Percentiles rank a stretch among this genome's conserved stretches.
These are phyloP conservation scores for Dryomyza anilis DNA, from an alignment of 2,888 invertebrate genomes.

Conservation along the genomic window DNA sequence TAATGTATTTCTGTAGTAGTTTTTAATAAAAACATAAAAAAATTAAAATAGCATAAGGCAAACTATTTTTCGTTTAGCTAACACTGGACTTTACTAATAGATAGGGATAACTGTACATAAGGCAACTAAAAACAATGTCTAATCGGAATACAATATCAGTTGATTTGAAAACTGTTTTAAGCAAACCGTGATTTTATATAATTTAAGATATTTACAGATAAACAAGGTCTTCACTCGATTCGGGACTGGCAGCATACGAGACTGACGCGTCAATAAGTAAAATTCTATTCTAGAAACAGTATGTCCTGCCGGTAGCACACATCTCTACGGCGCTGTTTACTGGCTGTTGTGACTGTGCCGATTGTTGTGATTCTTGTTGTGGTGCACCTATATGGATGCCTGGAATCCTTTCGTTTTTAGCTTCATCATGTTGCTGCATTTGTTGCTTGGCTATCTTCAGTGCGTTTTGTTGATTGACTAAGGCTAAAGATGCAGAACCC, in stretches of 20 bases:
- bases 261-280: conserved; percentile 40
- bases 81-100: too few relatives aligned
- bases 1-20: too few relatives aligned
- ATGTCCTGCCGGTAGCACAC: conserved; percentile 51
- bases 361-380: conserved; percentile 5
- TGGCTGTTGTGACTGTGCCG: conserved; percentile 31
- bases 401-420: conserved; percentile 14
- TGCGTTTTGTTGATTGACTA: conserved; percentile 41
- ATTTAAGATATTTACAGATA: conserved; percentile 49
- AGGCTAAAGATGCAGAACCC: conserved; percentile 41
- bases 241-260: conserved; percentile 32
- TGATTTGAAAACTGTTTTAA: background rate
- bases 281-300: conserved; percentile 58
- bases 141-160: background rate
- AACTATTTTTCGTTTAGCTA: too few relatives aligned
- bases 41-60: too few relatives aligned
- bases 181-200: background rate
- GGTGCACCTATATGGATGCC: background rate
- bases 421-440: too few relatives aligned
- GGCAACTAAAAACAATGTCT: conserved; percentile 21
- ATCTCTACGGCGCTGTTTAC: conserved; percentile 43
- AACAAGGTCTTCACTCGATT: conserved; percentile 45
- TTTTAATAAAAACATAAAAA: too few relatives aligned
- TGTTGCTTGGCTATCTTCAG: conserved; percentile 40
- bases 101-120: conserved; percentile 15